These are phyloP conservation scores for Hapalemur alaotrensis DNA, from an alignment of 2,797 vertebrate species.

Conservation along the genomic window DNA sequence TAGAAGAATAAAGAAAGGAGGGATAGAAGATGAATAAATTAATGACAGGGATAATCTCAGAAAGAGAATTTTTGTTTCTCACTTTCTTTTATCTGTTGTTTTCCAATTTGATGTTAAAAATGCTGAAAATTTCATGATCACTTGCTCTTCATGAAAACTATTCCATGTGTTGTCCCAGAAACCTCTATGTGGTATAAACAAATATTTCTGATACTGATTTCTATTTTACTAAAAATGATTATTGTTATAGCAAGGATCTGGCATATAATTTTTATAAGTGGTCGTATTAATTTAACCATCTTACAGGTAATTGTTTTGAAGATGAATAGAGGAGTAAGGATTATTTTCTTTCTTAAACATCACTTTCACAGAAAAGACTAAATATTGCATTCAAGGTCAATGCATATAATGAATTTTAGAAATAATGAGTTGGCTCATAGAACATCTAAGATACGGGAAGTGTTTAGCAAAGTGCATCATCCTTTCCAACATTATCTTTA, in stretches of 20 bases:
- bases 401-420: background rate
- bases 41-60: background rate
- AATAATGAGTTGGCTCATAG: background rate
- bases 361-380: background rate
- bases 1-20: background rate
- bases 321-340: background rate
- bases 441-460: background rate
- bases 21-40: background rate
- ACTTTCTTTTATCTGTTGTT: background rate
- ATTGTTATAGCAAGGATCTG: background rate
- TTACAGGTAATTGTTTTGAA: background rate
- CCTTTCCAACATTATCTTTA: background rate
- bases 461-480: background rate
- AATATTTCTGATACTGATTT: background rate
- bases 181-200: background rate
- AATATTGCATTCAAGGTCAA: background rate
- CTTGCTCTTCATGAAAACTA: background rate
- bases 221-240: background rate
- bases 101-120: background rate
- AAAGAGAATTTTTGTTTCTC: background rate
- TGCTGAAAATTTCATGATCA: background rate
- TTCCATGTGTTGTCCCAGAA: background rate
- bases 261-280: background rate
- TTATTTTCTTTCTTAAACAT: background rate
- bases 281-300: background rate